Evolutionary conservation across 1,140 invertebrate species (phyloP).

Genomic region (Sycobia sp.): DNA sequence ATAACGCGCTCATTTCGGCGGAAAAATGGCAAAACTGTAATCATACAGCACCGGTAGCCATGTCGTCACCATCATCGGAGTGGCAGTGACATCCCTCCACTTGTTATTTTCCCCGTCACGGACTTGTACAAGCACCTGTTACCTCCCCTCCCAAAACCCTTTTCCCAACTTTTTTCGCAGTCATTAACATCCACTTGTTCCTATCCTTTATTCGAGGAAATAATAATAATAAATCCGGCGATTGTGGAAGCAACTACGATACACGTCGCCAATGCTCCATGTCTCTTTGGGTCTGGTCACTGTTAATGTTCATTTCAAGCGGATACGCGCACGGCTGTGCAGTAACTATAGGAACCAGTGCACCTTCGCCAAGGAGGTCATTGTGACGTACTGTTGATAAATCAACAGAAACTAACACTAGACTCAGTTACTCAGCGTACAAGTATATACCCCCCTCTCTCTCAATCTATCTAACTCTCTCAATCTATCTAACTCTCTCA

Average conservation of each 20-base stretch:
- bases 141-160: too few relatives aligned
- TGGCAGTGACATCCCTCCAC: too few relatives aligned
- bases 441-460: too few relatives aligned
- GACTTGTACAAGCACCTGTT: background rate
- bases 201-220: background rate
- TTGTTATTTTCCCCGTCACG: background rate
- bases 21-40: too few relatives aligned
- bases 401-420: slow-evolving; percentile 25
- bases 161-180: background rate
- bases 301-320: slow-evolving; percentile 40
- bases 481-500: too few relatives aligned
- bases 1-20: too few relatives aligned
- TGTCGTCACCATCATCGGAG: too few relatives aligned
- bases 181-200: background rate
- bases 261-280: slow-evolving; percentile 43
- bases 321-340: too few relatives aligned
- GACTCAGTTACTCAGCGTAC: background rate
- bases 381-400: slow-evolving; percentile 31
- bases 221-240: slow-evolving; percentile 50
- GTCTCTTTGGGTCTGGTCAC: slow-evolving; percentile 46
- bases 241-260: slow-evolving; percentile 46
- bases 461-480: too few relatives aligned
- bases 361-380: slow-evolving; percentile 10
- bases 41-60: too few relatives aligned
- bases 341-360: too few relatives aligned